phyloP scores from a whole-genome alignment of 2,888 invertebrate species.

The Coremacera marginata region DNA sequence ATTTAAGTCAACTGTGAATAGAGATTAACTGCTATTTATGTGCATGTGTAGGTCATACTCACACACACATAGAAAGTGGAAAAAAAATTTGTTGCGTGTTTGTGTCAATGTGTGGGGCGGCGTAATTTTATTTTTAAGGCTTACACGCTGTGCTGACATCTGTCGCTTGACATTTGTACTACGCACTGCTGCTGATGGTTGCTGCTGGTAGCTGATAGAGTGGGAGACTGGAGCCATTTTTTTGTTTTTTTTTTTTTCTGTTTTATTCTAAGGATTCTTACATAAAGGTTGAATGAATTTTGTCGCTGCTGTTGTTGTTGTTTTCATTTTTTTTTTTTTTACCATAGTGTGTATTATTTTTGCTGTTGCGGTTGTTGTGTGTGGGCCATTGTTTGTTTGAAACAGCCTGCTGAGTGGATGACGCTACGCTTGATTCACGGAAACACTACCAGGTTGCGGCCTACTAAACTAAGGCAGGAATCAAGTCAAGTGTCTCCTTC shows the following conservation, averaged over 20 bases:
- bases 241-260: background rate
- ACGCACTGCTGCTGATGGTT: background rate
- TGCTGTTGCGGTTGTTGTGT: background rate
- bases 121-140: constrained; percentile 7
- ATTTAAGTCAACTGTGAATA: constrained; percentile 59
- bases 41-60: background rate
- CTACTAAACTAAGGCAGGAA: constrained; percentile 39
- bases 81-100: background rate
- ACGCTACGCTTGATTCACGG: background rate
- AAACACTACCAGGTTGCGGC: constrained; percentile 20
- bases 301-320: background rate
- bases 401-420: background rate
- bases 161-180: constrained; percentile 22
- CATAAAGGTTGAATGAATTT: background rate
- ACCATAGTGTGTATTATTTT: background rate
- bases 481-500: constrained; percentile 28
- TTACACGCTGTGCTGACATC: constrained; percentile 25
- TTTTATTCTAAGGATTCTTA: background rate
- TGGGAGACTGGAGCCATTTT: too few species aligned
- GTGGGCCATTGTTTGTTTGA: background rate
- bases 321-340: background rate
- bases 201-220: background rate
- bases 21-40: constrained; percentile 51
- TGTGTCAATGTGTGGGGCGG: background rate
- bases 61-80: background rate